These are phyloP conservation scores for Prunella fulvescens DNA, from an alignment of 2,113 vertebrate species.

Conservation along the genomic window DNA sequence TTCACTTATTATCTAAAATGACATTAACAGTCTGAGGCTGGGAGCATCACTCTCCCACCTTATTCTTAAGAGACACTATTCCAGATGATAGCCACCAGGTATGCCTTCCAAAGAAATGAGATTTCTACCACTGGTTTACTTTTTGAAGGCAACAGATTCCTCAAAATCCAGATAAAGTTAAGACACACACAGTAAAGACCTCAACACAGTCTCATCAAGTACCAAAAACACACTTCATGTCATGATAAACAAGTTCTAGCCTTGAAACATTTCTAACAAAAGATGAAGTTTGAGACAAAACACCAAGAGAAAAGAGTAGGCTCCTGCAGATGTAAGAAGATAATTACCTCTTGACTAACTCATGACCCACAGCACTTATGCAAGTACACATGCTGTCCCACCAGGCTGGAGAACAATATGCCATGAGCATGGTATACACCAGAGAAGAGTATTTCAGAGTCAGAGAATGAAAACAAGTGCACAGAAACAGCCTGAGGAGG, in stretches of 20 bases:
- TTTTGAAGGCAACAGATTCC: background rate
- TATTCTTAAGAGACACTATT: background rate
- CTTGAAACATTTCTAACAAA: background rate
- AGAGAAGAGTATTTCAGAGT: background rate
- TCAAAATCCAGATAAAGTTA: background rate
- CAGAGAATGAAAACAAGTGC: background rate
- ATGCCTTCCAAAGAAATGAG: background rate
- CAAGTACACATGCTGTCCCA: background rate
- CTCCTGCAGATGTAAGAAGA: background rate
- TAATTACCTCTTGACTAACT: background rate
- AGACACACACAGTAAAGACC: fast-evolving
- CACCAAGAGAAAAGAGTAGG: background rate
- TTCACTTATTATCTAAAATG: background rate
- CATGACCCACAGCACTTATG: background rate
- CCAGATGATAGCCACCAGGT: background rate
- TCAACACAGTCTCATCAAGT: background rate
- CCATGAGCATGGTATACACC: background rate
- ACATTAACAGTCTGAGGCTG: background rate
- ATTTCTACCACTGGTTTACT: background rate
- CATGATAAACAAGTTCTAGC: background rate
- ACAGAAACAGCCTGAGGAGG: background rate
- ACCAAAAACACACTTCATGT: fast-evolving
- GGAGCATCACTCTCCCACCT: background rate
- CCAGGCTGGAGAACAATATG: background rate
- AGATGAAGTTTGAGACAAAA: background rate